These are phyloP conservation scores for Cynodonichthys magdalenae DNA, from an alignment of 2,797 vertebrate species.

Conservation along the genomic window DNA sequence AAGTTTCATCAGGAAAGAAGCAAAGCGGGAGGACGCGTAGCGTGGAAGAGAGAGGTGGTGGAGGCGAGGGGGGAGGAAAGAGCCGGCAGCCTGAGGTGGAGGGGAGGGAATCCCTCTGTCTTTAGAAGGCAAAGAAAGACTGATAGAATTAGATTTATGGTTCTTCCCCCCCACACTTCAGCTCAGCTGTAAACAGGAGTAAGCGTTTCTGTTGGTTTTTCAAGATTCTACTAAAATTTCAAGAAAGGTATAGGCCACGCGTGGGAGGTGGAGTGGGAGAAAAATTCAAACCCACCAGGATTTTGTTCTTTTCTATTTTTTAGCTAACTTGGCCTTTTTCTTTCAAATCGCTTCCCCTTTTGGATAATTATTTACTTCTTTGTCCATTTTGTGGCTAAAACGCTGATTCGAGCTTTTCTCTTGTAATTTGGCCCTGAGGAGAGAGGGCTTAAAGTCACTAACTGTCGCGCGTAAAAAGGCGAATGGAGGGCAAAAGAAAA, in stretches of 20 bases:
- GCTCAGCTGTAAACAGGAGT: constrained; percentile 88
- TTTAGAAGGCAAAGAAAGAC: constrained; percentile 83
- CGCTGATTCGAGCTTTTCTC: constrained; percentile 85
- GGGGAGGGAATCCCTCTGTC: constrained; percentile 86
- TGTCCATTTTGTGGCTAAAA: constrained; percentile 83
- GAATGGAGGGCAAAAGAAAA: too few species aligned
- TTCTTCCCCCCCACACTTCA: constrained; percentile 72
- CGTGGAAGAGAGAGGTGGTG: constrained; percentile 79
- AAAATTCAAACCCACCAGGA: constrained; percentile 85
- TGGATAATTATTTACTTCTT: constrained; percentile 94
- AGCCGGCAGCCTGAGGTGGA: constrained; percentile 59
- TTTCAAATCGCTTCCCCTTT: constrained; percentile 30
- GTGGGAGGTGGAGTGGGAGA: constrained; percentile 90
- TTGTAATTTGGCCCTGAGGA: constrained; percentile 57
- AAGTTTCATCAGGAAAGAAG: constrained; percentile 83
- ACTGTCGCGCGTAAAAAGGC: constrained; percentile 19
- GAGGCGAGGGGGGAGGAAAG: constrained; percentile 57
- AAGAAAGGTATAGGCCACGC: constrained; percentile 79
- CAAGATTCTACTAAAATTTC: constrained; percentile 75
- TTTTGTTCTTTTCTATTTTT: constrained; percentile 73
- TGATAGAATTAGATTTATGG: constrained; percentile 87
- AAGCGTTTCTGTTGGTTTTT: constrained; percentile 63
- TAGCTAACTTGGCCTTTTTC: constrained; percentile 68
- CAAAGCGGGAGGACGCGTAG: constrained; percentile 78
- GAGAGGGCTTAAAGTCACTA: constrained; percentile 75